Conservation (phyloP, 2,113 vertebrate species). For the Heteronetta atricapilla region DNA sequence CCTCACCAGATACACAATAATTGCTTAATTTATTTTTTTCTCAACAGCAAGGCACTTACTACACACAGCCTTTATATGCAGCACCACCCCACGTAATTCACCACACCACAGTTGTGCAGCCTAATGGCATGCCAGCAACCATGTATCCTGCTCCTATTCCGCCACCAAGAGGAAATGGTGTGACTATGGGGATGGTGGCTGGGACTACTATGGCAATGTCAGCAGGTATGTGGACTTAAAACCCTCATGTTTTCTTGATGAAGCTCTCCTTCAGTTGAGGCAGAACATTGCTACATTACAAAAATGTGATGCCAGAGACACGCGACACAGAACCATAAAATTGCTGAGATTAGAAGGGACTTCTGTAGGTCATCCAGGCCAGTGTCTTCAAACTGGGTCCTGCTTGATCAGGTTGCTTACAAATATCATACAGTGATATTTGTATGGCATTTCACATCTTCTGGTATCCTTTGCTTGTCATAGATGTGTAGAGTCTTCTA, state of each 20-base stretch:
- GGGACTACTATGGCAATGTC: constrained; percentile 99
- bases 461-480: background rate
- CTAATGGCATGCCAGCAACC: constrained; percentile 95
- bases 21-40: background rate
- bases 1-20: background rate
- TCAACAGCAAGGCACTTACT: constrained; percentile 93
- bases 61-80: constrained; percentile 96
- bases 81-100: constrained; percentile 98
- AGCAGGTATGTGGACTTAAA: constrained; percentile 80
- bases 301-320: background rate
- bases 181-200: constrained; percentile 97
- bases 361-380: background rate
- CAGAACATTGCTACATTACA: rapidly evolving
- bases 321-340: rapidly evolving
- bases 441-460: background rate
- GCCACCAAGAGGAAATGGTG: constrained; percentile 83
- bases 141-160: constrained; percentile 91
- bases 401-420: background rate
- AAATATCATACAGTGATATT: background rate
- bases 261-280: background rate
- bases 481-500: background rate
- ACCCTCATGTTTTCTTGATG: rapidly evolving
- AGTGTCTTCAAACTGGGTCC: background rate
- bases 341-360: background rate
- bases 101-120: constrained; percentile 99